Evolutionary conservation across 2,113 vertebrate species (phyloP).

Genomic region (Thalassarche chlororhynchos): DNA sequence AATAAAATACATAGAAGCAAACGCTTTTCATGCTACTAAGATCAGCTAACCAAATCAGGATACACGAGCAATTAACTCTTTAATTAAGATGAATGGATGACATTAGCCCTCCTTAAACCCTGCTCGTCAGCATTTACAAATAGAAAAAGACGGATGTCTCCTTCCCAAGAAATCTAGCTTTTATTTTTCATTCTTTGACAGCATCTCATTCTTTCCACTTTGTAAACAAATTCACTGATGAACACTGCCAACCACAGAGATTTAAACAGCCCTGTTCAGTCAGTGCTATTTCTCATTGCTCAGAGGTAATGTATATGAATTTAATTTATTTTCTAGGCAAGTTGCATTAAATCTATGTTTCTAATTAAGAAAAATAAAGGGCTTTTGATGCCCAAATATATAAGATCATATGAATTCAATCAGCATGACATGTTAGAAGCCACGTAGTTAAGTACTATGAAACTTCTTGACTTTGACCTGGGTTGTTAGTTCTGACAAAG

Average conservation of each 20-base stretch:
- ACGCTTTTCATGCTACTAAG: slow-evolving; percentile 50
- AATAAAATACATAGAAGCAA: slow-evolving; percentile 77
- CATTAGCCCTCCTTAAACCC: slow-evolving; percentile 84
- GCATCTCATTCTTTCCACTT: slow-evolving; percentile 66
- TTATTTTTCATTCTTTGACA: slow-evolving; percentile 77
- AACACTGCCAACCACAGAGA: slow-evolving; percentile 12
- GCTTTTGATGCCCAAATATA: neutral
- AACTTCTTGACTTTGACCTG: neutral
- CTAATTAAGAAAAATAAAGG: slow-evolving; percentile 40
- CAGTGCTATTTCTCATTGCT: slow-evolving; percentile 25
- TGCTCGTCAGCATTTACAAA: slow-evolving; percentile 82
- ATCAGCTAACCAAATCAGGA: slow-evolving; percentile 78
- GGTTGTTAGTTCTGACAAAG: slow-evolving; percentile 3
- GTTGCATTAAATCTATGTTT: slow-evolving; percentile 29
- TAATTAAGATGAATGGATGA: slow-evolving; percentile 85
- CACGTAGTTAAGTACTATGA: neutral
- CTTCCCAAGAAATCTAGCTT: slow-evolving; percentile 72
- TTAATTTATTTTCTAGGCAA: slow-evolving; percentile 28
- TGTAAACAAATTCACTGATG: slow-evolving; percentile 67
- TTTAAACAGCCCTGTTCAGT: slow-evolving; percentile 48
- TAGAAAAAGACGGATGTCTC: slow-evolving; percentile 78
- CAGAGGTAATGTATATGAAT: slow-evolving; percentile 29
- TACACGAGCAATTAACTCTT: slow-evolving; percentile 84
- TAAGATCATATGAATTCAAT: neutral
- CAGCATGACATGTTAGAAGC: neutral